Evolutionary conservation across 2,797 vertebrate genomes (phyloP).

Genomic region (Sebastes trivittatus): DNA sequence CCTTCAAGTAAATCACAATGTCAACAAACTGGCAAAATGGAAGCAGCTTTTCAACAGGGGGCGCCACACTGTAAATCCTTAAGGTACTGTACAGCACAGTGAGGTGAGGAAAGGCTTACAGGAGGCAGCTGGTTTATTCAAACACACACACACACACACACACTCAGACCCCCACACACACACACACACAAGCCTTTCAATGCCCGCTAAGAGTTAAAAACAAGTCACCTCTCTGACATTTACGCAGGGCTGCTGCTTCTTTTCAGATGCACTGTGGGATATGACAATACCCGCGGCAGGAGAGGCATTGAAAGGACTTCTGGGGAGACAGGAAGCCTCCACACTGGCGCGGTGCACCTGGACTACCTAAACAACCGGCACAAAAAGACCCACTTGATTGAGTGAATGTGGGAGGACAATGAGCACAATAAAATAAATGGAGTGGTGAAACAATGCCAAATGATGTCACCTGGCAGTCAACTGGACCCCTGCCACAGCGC

Average conservation of each 20-base stretch:
- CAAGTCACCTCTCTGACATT: constrained; percentile 81
- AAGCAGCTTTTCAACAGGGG: constrained; percentile 62
- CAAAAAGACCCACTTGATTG: constrained; percentile 75
- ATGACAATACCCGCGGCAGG: constrained; percentile 77
- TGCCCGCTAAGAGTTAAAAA: constrained; percentile 76
- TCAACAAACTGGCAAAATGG: constrained; percentile 11
- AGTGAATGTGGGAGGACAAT: constrained; percentile 74
- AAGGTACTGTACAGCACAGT: constrained; percentile 20
- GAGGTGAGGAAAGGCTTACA: constrained; percentile 39
- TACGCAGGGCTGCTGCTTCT: constrained; percentile 73
- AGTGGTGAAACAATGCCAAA: constrained; percentile 75
- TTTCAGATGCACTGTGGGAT: constrained; percentile 77
- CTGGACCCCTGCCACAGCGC: constrained; percentile 56
- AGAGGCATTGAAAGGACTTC: constrained; percentile 74
- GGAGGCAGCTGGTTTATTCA: constrained; percentile 59
- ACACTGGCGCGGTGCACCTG: constrained; percentile 73
- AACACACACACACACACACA: not conserved
- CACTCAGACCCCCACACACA: not conserved
- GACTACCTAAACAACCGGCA: constrained; percentile 75
- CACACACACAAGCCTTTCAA: constrained; percentile 16
- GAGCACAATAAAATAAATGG: constrained; percentile 74
- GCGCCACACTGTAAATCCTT: constrained; percentile 51
- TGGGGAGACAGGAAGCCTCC: constrained; percentile 75
- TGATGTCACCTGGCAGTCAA: constrained; percentile 77
- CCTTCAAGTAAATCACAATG: constrained; percentile 15